Evolutionary conservation across 1,140 invertebrate species (phyloP), one percentile per base, ranked within the genome.

Genomic region (Bacillus rossius): DNA sequence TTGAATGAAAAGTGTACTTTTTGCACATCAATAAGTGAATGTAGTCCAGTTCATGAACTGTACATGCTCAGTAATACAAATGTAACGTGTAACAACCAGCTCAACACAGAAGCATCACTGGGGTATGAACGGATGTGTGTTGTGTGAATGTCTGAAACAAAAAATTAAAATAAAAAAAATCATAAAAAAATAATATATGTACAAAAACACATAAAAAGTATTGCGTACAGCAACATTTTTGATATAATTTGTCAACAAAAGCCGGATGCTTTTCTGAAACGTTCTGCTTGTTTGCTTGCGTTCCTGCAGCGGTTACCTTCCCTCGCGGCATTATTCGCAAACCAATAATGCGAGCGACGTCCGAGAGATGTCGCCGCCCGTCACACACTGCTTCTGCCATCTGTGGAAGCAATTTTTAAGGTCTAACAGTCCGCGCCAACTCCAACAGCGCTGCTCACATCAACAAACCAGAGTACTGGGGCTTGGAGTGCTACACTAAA

Each of bases 341-440:
- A 20, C 43, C 25, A 14, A 57, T 57, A 41, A 57, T 50, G 43
- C 25, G 48, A 40, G 48, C 43, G 40, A 37, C 41, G 45, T 49
- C 41, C 25, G 26, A 49, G 43, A 50, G 55, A 50, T 16, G 55
- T 55, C 53, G 43, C 53, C 48, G 34, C 37, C 53, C 41, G 53
- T 55, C 53, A 55, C 22, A 42, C 53, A 42, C 53, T 55, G 53
- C 53, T 42, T 55, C 53, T 55, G 53, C 53, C 53, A 55, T 55
- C 53, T 55, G 53, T 55, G 53, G 53, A 55, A 55, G 53, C 25
- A 55, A 55, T 55, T 41, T 55, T 55, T 37, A 37, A 55, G 26
- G 25, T 55, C 16, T 55, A 38, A 40, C 42, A 25, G 37, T 42
- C 23, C 47, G 20, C 47, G 47, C 20, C 1, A 49, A 8, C 25